Evolutionary conservation across 2,113 vertebrate species (phyloP).

Genomic region (Edolisoma coerulescens): DNA sequence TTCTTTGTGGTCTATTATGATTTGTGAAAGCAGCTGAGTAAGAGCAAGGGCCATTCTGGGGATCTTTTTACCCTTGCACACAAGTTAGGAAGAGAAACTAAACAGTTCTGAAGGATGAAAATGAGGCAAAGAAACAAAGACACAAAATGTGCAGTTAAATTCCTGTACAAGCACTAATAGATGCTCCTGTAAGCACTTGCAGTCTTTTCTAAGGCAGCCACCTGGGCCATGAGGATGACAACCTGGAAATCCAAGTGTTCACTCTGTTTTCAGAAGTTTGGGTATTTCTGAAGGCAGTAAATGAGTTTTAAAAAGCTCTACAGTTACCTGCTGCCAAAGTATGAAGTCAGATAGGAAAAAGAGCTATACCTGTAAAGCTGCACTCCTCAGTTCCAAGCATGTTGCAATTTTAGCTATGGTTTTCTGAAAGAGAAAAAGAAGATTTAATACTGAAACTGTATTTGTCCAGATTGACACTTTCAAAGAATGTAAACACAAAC

Average conservation of each 20-base stretch:
- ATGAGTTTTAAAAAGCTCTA: background rate
- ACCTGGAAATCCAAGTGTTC: background rate
- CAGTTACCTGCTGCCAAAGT: background rate
- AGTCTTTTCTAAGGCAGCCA: background rate
- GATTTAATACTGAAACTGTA: background rate
- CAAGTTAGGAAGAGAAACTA: background rate
- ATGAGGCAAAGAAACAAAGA: background rate
- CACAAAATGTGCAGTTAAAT: background rate
- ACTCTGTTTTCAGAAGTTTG: background rate
- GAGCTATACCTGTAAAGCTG: conserved; percentile 87
- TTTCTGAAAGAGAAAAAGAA: conserved; percentile 77
- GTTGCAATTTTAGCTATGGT: conserved; percentile 94
- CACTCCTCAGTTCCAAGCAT: conserved; percentile 95
- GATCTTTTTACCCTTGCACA: background rate
- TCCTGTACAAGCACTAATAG: background rate
- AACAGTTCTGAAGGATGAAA: background rate
- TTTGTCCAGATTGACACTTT: background rate
- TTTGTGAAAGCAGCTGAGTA: background rate
- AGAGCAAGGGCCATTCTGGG: background rate
- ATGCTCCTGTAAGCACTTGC: background rate
- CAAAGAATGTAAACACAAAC: background rate
- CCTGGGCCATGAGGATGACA: background rate
- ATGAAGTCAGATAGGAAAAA: background rate
- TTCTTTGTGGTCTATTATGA: background rate
- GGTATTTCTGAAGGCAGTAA: background rate